Evolutionary conservation across 2,888 invertebrate species (phyloP).

Genomic region (Drosophila putrida): DNA sequence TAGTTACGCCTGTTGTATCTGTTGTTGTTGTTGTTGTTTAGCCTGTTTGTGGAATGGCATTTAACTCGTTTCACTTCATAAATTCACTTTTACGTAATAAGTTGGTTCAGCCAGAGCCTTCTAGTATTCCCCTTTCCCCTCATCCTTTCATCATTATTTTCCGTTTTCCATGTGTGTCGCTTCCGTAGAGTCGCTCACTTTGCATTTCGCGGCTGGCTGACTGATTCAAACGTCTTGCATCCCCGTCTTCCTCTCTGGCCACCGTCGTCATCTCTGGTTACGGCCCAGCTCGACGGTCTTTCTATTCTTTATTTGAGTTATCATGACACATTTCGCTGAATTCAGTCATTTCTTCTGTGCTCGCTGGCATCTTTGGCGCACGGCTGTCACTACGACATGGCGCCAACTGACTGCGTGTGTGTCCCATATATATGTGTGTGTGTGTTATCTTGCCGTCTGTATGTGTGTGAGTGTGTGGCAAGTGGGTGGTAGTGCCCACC

Average conservation of each 20-base stretch:
- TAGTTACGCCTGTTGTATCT: conserved; percentile 45
- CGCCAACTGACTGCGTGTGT: conserved; percentile 58
- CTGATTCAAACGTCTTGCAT: conserved; percentile 54
- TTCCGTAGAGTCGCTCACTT: conserved; percentile 72
- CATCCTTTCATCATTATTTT: conserved; percentile 26
- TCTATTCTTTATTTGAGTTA: conserved; percentile 81
- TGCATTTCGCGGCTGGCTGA: conserved; percentile 81
- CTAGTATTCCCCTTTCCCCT: conserved; percentile 2
- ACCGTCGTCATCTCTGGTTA: conserved; percentile 3
- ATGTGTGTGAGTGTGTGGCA: conserved; percentile 23
- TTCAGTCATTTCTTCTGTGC: conserved; percentile 80
- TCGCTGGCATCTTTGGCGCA: conserved; percentile 70
- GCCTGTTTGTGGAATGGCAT: conserved; percentile 72
- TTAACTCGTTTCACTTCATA: conserved; percentile 82
- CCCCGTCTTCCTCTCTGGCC: neutral
- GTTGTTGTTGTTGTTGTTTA: conserved; percentile 29
- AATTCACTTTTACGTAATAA: conserved; percentile 82
- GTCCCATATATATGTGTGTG: conserved; percentile 9
- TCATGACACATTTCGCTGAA: conserved; percentile 81
- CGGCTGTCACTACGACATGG: conserved; percentile 77
- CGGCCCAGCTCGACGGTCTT: conserved; percentile 41
- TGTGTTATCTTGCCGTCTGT: conserved; percentile 53
- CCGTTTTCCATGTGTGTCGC: conserved; percentile 60
- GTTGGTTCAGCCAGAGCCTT: conserved; percentile 51
- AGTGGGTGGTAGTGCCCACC: conserved; percentile 39